Evolutionary conservation across 2,113 vertebrate species (phyloP), one percentile per base, ranked within the genome.

Genomic region (Kryptolebias marmoratus): DNA sequence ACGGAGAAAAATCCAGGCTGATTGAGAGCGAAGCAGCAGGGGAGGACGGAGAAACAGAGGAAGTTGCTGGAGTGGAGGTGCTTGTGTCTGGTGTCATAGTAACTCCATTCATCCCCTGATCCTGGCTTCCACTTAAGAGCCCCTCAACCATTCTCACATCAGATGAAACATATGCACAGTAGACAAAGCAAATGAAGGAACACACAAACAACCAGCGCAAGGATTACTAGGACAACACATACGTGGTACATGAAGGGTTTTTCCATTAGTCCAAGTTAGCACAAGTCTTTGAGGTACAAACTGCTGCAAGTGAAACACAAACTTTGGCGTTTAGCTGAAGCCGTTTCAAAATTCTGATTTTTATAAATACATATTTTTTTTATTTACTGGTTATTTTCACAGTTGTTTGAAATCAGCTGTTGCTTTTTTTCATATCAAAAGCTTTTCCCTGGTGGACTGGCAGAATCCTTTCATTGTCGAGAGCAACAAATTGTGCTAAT

Each of bases 141-240:
- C 92, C 90, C 90, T 91, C 88, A 85, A 93, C 93, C 91, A 79
- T 83, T 93, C 93, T 93, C 87, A 89, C 89, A 93, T 94, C 90
- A 90, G 90, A 90, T 88, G 77, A 87, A 87, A 77, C 71, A 87
- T 61, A 85, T 86, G 91, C 93, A 89, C 90, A 91, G 92, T 88
- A 84, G 85, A 92, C 75, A 83, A 83, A 79, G 81, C 75, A 79
- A 75, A 75, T 9, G 58, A 49, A 68, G 68, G 87, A 71, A 64
- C 78, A 83, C 18, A 81, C 57, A 73, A 57, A 56, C 39, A 32
- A 42, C 11, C n/a, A 10, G 0, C 31, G 53, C 39, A 16, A 36
- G 32, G 50, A 68, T 39, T 31, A 66, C 79, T 50, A 49, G 14
- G 8, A 28, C 22, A 5, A 32, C 8, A 59, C 54, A 53, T 30